These are phyloP conservation scores for Danio jaintianensis DNA, from an alignment of 2,797 vertebrate genomes.

Conservation along the genomic window DNA sequence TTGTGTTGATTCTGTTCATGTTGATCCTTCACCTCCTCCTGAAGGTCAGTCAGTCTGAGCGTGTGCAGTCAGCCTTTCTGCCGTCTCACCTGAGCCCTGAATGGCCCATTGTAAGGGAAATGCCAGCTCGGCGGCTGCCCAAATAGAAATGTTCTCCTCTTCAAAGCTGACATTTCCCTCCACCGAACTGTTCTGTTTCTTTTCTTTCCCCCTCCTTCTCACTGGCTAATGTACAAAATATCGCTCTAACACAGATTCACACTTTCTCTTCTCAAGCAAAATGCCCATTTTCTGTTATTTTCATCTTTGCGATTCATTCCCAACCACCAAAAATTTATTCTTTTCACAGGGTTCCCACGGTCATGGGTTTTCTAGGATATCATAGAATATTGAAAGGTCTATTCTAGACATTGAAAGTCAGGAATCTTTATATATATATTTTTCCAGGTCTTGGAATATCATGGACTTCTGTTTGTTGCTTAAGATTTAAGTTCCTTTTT, in stretches of 20 bases:
- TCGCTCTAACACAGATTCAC: neutral
- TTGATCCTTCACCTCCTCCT: conserved; percentile 54
- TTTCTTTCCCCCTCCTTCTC: conserved; percentile 55
- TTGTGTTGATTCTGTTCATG: conserved; percentile 18
- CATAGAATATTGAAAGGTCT: too few relatives aligned
- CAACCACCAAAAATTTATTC: conserved; percentile 60
- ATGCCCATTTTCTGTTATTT: conserved; percentile 73
- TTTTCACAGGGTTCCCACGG: conserved; percentile 54
- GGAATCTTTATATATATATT: too few relatives aligned
- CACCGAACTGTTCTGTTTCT: conserved; percentile 65
- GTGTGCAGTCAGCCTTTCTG: conserved; percentile 72
- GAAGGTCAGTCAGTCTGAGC: conserved; percentile 64
- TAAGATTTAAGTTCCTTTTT: too few relatives aligned
- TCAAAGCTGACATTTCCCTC: conserved; percentile 81
- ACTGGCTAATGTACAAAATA: conserved; percentile 20
- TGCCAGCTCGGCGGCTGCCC: conserved; percentile 73
- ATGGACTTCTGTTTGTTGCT: too few relatives aligned
- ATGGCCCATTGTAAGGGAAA: conserved; percentile 81
- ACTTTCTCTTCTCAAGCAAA: conserved; percentile 59
- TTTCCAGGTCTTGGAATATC: too few relatives aligned
- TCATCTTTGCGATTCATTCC: conserved; percentile 51
- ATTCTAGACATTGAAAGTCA: too few relatives aligned
- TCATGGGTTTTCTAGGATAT: too few relatives aligned
- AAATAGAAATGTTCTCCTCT: conserved; percentile 77
- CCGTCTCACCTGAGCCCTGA: conserved; percentile 76